Base-by-base conservation (phyloP, 2,888 invertebrate species). In the Andricus curvator region DNA sequence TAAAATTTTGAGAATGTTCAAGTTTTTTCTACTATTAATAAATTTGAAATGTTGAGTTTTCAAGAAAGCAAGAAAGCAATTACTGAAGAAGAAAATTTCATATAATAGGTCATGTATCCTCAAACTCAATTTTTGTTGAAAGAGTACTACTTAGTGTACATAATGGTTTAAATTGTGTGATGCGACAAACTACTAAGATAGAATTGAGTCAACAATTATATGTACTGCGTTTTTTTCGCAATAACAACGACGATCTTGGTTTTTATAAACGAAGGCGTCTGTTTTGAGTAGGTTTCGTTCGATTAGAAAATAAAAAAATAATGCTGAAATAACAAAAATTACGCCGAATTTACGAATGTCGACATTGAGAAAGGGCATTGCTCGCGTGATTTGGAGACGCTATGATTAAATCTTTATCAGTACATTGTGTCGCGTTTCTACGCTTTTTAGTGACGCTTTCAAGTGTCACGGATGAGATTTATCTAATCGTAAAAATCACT, bases 361-460 rank as follows among this genome's bases (percentile, higher is more conserved):
- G 48, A 48, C 48, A 48, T 48, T 48, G 48, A 17, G 48, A 48
- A 64, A 29, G 64, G 64, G 29, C 29, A 29, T 64, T 64, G 29
- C 17, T 17, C 64, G 25, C 64, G 15, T 64, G 64, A 64, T 64
- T 64, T 29, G 6, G 64, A 64, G 29, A 13, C 13, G 25, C 64
- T 64, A 4, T 4, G 64, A 64, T 64, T 64, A 64, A 64, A 64
- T 64, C 29, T 64, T 64, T 64, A 64, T 64, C 64, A 29, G 29
- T 8, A 29, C 9, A 64, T 15, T 29, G 17, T 25, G 25, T 62
- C 15, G 25, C 62, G 62, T 62, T 9, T 0, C 11, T 22, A 22
- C 22, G 60, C 22, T 60, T 60, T 22, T 17, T 64, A 25, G 29
- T 64, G 64, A 64, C 29, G 29, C 17, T 64, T 64, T 29, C 17